Conservation (phyloP, 2,797 vertebrate genomes). For the Crypturellus tataupa region DNA sequence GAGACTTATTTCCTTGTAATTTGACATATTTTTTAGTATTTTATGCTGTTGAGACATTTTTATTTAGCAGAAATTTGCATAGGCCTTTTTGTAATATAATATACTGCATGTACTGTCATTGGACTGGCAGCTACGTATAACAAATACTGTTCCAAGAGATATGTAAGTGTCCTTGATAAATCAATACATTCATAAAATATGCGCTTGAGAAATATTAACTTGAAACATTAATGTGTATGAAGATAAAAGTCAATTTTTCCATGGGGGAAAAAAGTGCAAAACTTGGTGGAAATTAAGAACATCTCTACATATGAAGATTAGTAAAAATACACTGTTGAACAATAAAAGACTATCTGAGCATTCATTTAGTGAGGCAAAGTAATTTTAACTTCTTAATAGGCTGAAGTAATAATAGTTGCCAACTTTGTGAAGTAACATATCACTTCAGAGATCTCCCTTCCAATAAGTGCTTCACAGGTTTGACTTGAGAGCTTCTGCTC, state of each 20-base stretch:
- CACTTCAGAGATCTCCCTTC: neutral
- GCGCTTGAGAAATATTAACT: neutral
- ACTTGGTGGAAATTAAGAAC: neutral
- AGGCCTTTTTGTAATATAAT: neutral
- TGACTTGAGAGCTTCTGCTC: neutral
- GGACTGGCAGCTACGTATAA: neutral
- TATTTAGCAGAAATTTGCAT: neutral
- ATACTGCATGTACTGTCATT: neutral
- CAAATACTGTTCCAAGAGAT: neutral
- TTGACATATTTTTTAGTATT: neutral
- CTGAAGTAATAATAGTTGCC: neutral
- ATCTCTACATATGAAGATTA: neutral
- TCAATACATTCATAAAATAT: neutral
- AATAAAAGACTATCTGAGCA: neutral
- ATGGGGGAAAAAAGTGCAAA: neutral
- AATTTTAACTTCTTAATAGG: neutral
- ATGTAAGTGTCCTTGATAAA: neutral
- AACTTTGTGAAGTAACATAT: neutral
- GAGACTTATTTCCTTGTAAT: neutral
- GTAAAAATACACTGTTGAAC: neutral
- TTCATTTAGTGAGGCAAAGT: neutral
- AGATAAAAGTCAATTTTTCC: neutral
- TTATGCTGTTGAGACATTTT: neutral
- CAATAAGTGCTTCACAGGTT: neutral
- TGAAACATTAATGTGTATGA: neutral